A percentile compares a stretch with the other conserved stretches of the same genome.
Conservation (phyloP, 2,797 vertebrate genomes). For the Falco berigora region DNA sequence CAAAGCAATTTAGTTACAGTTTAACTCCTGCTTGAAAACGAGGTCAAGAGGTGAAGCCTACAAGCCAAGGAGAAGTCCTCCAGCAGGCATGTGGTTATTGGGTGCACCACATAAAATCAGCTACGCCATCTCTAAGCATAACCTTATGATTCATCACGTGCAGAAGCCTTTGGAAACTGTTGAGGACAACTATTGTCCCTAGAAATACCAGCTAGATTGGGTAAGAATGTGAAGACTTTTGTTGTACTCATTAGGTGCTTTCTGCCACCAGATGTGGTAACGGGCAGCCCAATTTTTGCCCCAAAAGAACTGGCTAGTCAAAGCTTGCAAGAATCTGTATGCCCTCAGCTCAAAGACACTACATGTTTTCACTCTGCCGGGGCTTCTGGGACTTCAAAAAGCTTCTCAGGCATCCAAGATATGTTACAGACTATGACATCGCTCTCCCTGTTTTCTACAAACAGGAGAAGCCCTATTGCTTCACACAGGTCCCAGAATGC, state of each 20-base stretch:
- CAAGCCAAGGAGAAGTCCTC: constrained; percentile 23
- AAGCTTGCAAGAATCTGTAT: background rate
- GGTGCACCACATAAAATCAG: constrained; percentile 13
- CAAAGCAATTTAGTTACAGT: constrained; percentile 50
- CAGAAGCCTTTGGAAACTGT: background rate
- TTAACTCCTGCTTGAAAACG: constrained; percentile 60
- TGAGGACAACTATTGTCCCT: background rate
- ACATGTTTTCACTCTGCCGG: background rate
- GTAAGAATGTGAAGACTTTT: background rate
- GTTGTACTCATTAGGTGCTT: background rate
- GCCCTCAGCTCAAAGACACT: background rate
- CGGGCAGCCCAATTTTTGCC: background rate
- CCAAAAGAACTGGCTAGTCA: background rate
- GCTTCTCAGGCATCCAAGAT: background rate
- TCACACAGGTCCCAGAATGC: background rate
- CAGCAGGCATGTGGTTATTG: background rate
- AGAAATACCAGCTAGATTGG: background rate
- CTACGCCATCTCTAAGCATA: background rate
- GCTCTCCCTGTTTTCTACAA: background rate
- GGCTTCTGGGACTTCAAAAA: background rate
- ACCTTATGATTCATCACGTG: background rate
- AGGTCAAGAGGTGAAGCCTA: constrained; percentile 54
- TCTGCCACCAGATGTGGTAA: background rate
- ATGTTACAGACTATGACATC: background rate
- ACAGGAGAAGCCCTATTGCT: background rate